These are phyloP conservation scores for Ashinkailepas kermadecensis DNA, from an alignment of 2,888 invertebrate genomes.

Conservation along the genomic window DNA sequence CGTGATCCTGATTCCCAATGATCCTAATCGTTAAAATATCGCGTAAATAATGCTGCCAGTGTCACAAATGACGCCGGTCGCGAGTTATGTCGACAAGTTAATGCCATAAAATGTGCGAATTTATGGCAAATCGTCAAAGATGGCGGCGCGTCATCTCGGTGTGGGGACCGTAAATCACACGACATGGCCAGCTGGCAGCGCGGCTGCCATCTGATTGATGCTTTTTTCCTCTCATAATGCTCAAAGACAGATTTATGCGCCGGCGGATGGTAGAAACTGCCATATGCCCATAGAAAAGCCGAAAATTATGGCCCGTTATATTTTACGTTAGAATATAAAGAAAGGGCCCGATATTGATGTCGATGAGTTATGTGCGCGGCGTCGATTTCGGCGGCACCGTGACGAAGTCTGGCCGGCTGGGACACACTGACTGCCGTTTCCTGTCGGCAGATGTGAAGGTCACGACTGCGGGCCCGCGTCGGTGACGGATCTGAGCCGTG, in stretches of 20 bases:
- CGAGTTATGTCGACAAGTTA: slow-evolving; percentile 23
- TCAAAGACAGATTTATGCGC: slow-evolving; percentile 21
- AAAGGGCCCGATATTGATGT: slow-evolving; percentile 11
- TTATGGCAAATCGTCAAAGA: slow-evolving; percentile 23
- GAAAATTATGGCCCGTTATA: slow-evolving; percentile 18
- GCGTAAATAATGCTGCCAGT: slow-evolving; percentile 18
- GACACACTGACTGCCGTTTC: neutral
- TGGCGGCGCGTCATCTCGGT: slow-evolving; percentile 4
- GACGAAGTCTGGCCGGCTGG: neutral
- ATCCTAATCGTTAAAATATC: slow-evolving; percentile 14
- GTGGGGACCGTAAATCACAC: neutral
- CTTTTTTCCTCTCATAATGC: slow-evolving; percentile 21
- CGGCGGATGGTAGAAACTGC: slow-evolving; percentile 21
- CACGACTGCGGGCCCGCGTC: no score
- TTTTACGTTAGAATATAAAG: slow-evolving; percentile 21
- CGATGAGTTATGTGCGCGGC: slow-evolving; percentile 14
- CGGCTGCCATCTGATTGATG: neutral
- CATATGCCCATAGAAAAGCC: slow-evolving; percentile 22
- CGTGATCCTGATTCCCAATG: neutral
- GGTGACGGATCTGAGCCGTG: no score
- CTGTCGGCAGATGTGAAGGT: neutral
- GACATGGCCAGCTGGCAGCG: slow-evolving; percentile 9
- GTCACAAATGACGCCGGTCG: neutral
- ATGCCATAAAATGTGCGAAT: slow-evolving; percentile 22
- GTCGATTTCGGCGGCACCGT: neutral